Conservation (phyloP, 2,113 vertebrate genomes). For the Eulemur rufifrons region DNA sequence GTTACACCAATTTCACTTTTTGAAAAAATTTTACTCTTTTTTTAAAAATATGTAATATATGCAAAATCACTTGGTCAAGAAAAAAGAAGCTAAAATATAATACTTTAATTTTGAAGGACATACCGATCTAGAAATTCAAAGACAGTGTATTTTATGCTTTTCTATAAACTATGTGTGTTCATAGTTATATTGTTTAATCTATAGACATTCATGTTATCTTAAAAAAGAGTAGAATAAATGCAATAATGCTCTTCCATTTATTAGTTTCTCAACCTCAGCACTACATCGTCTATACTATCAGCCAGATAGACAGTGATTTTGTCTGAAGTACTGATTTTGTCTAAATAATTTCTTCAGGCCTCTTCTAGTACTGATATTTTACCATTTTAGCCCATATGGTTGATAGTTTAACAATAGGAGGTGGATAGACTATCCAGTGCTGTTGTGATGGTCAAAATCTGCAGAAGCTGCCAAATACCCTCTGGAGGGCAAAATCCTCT, state of each 20-base stretch:
- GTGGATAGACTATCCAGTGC: background rate
- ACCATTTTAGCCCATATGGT: background rate
- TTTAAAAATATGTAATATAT: background rate
- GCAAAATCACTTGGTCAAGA: background rate
- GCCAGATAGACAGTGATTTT: too few relatives aligned
- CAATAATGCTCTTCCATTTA: background rate
- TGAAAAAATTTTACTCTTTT: background rate
- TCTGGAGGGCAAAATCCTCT: background rate
- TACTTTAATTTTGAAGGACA: background rate
- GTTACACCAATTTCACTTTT: background rate
- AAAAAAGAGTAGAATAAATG: background rate
- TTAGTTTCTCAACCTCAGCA: background rate
- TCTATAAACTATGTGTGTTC: background rate
- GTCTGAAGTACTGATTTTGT: background rate
- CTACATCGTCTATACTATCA: background rate
- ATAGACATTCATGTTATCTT: background rate
- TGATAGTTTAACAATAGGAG: background rate
- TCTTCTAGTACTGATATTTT: background rate
- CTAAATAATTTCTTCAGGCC: background rate
- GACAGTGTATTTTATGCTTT: background rate
- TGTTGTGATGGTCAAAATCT: background rate
- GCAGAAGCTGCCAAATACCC: background rate
- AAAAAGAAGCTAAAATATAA: background rate
- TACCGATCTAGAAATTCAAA: background rate
- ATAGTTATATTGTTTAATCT: background rate